Evolutionary conservation across 2,797 vertebrate species (phyloP).

Genomic region (Trachurus trachurus): DNA sequence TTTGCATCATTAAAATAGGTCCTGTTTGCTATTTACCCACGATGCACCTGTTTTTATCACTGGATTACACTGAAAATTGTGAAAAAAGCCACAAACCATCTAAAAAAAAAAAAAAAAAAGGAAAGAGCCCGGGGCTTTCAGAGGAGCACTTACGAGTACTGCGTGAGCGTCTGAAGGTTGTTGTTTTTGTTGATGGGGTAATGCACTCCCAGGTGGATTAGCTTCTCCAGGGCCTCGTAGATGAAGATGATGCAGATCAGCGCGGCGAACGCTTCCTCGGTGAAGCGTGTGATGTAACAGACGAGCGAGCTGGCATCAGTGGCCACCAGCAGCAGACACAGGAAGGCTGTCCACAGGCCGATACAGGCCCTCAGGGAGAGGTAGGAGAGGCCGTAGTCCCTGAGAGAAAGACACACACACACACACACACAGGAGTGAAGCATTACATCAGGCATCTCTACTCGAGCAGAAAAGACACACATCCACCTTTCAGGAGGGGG

Average conservation of each 20-base stretch:
- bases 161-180: constrained; percentile 94
- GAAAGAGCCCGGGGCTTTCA: background rate
- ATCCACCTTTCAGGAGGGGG: background rate
- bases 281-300: constrained; percentile 99
- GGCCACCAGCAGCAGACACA: constrained; percentile 96
- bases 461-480: constrained; percentile 27
- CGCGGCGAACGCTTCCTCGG: constrained; percentile 97
- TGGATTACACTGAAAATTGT: background rate
- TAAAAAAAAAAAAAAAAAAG: background rate
- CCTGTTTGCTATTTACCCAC: background rate
- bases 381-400: constrained; percentile 96
- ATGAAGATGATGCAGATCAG: constrained; percentile 99
- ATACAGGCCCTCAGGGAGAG: constrained; percentile 97
- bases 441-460: constrained; percentile 2
- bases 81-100: background rate
- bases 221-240: constrained; percentile 99
- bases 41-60: background rate
- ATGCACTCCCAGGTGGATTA: constrained; percentile 94
- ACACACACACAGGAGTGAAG: constrained; percentile 18
- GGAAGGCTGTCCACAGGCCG: constrained; percentile 96
- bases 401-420: constrained; percentile 61
- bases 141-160: constrained; percentile 91
- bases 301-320: constrained; percentile 98
- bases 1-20: background rate
- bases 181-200: constrained; percentile 98